A percentile compares a stretch with the other conserved stretches of the same genome.
Conservation (phyloP, 2,113 vertebrate species). For the Panthera tigris region DNA sequence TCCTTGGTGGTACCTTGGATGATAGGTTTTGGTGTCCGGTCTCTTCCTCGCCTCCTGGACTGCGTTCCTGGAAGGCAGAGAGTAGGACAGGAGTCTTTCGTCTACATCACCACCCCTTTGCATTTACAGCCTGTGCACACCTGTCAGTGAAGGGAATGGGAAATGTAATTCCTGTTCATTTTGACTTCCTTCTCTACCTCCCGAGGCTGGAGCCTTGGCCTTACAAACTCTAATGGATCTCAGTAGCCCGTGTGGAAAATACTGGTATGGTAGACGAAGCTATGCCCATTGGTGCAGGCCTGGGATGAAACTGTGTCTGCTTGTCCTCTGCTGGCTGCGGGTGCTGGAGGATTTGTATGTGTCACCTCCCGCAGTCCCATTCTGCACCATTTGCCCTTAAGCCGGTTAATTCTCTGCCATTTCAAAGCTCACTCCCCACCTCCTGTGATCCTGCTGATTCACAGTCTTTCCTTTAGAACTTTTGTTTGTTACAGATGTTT, state of each 20-base stretch:
- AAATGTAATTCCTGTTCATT: neutral
- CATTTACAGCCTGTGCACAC: neutral
- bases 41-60: neutral
- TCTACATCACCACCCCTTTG: neutral
- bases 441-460: neutral
- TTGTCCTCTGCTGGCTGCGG: neutral
- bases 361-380: neutral
- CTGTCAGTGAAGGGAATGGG: neutral
- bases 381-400: neutral
- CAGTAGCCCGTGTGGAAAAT: neutral
- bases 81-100: neutral
- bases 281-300: neutral
- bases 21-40: neutral
- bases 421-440: neutral
- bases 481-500: conserved; percentile 44
- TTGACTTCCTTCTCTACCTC: neutral
- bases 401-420: neutral
- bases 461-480: conserved; percentile 39
- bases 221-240: neutral
- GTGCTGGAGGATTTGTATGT: neutral
- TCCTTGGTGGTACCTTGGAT: neutral
- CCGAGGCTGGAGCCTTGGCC: neutral
- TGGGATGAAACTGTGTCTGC: neutral
- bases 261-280: neutral
- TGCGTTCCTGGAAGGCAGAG: neutral